Evolutionary conservation across 2,113 vertebrate species (phyloP), one percentile per base, ranked within the genome.

Genomic region (Zapornia atra): DNA sequence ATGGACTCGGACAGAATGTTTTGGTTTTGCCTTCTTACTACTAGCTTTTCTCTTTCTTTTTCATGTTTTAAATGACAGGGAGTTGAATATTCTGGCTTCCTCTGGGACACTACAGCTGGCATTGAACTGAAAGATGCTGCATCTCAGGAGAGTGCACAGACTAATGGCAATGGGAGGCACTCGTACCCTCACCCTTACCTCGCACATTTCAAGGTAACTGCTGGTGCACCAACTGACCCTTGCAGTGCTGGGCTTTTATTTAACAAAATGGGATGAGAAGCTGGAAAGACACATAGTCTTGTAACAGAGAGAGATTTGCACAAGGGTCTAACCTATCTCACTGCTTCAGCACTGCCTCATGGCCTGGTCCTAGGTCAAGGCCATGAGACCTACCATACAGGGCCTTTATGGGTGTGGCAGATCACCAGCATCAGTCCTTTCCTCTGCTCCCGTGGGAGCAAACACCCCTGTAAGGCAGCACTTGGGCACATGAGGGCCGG

Each of bases 81-180:
- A 12, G 64, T 76, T 11, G 98, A 98, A 78, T 99, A 98, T 97
- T 98, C 97, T 1, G 99, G 99, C 16, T 99, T 99, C 94, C 98
- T 99, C 70, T 99, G 99, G 99, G 99, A 99, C 91, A 88, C 96
- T 4, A 97, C 98, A 1, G 98, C 98, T 3, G 98, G 99, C 5
- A 94, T 99, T 31, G 98, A 99, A 51, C 97, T 99, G 89, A 99
- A 98, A 95, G 98, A 99, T 16, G 93, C 97, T 1, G 22, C 91
- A 1, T 93, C 97, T 69, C 83, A 98, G 87, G 98, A 99, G 65
- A 92, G 73, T 17, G 59, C 95, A 1, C 98, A 97, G 6, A 97
- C 96, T 81, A 99, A 99, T 0, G 98, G 99, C 86, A 99, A 99
- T 0, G 98, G 99, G 48, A 98, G 75, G 86, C 96, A 98, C 10